Base-by-base conservation (phyloP, 1,140 invertebrate genomes). In the Lepidurus couesii region DNA sequence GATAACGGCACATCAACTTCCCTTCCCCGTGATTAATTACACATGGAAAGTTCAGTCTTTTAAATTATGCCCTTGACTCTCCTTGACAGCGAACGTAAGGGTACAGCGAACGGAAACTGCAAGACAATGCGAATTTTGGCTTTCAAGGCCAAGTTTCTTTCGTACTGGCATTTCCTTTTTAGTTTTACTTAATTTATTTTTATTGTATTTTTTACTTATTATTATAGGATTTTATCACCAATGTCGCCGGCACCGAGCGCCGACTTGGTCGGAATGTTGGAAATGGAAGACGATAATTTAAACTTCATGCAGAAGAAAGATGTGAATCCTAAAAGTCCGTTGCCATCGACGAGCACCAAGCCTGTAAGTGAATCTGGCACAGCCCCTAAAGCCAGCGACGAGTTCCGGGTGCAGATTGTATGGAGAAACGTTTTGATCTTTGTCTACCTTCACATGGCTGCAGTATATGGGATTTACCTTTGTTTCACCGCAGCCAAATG, bases 341-440 rank as follows among this genome's bases (percentile, higher is more conserved):
- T 34, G 44, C 16, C 24, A 42, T 26, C 42, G n/a, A 7, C 73
- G 16, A 74, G 24, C 8, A 42, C 21, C 24, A 42, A 34, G 16
- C 76, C 65, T 44, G 53, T 10, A n/a, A 34, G 53, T 43, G 74
- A 78, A 73, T 34, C 26, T 53, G 65, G n/a, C 43, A 75, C 74
- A 45, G 78, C 74, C 42, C 42, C 76, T 24, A 65, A 26, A 34
- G 44, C 44, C 44, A 77, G 53, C 21, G 53, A 77, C 73, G 44
- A 79, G 21, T 44, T 42, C 11, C 78, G 73, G 13, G 24, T 75
- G 53, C 43, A 77, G 44, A 75, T 94, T 80, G 90, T 91, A 3
- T 92, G 91, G 90, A 88, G 89, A 83, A 92, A 92, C 81, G 90
- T 91, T 1, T 84, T 91, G 16, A 90, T 88, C 9, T 92, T 92